These are phyloP conservation scores for Aspidiotus destructor DNA, from an alignment of 2,888 invertebrate genomes.

Conservation along the genomic window DNA sequence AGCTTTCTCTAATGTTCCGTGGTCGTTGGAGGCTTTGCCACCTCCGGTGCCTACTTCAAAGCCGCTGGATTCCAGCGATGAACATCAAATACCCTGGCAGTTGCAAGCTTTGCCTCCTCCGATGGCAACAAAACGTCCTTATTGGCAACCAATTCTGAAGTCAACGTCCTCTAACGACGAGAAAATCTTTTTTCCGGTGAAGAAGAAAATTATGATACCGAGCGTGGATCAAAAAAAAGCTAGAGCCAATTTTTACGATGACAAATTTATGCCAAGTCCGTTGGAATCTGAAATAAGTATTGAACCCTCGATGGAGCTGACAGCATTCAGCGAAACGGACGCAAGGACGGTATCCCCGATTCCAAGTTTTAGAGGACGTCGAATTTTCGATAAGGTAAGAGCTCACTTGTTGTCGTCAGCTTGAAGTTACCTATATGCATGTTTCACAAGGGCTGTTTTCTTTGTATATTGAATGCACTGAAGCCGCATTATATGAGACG, in stretches of 20 bases:
- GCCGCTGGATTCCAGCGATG: constrained; percentile 8
- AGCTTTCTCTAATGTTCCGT: constrained; percentile 17
- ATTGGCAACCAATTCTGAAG: constrained; percentile 3
- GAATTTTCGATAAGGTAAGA: too few relatives aligned
- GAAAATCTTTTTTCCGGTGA: neutral
- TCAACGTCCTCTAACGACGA: neutral
- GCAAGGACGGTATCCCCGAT: neutral
- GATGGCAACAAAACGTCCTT: constrained; percentile 12
- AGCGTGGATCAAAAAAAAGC: neutral
- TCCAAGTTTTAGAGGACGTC: too few relatives aligned
- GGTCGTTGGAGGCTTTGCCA: constrained; percentile 34
- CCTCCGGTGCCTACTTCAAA: constrained; percentile 29
- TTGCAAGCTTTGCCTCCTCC: constrained; percentile 35
- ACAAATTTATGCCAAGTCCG: neutral
- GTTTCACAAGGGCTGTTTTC: too few relatives aligned
- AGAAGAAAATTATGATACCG: neutral
- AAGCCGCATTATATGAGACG: too few relatives aligned
- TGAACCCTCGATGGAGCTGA: constrained; percentile 33
- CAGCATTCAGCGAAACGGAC: constrained; percentile 30
- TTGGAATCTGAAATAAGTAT: constrained; percentile 22
- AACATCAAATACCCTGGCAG: constrained; percentile 33
- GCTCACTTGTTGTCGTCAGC: too few relatives aligned
- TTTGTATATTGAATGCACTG: too few relatives aligned
- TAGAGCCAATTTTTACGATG: neutral
- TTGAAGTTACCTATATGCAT: too few relatives aligned